Conservation (phyloP, 2,797 vertebrate species). For the Myripristis murdjan region DNA sequence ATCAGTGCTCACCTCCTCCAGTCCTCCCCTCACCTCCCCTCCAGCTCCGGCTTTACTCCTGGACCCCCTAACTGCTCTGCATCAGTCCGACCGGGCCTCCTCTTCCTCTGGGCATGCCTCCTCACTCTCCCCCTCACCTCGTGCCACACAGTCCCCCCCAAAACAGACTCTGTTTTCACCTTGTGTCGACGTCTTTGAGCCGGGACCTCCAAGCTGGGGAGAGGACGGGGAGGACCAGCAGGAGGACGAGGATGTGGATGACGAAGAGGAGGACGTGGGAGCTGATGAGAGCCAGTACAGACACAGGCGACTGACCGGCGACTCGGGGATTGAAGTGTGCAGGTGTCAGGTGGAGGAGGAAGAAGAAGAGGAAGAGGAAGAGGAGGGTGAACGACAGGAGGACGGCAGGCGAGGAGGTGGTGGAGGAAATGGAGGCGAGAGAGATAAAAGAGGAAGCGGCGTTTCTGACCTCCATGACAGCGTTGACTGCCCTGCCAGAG, state of each 20-base stretch:
- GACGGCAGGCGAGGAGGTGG: conserved; percentile 50
- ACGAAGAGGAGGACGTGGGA: conserved; percentile 82
- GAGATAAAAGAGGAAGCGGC: conserved; percentile 51
- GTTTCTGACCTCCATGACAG: conserved; percentile 81
- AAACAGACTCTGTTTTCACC: conserved; percentile 88
- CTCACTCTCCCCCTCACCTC: conserved; percentile 75
- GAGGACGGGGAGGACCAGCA: conserved; percentile 55
- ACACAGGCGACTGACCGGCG: conserved; percentile 90
- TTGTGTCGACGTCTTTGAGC: conserved; percentile 85
- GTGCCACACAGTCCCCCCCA: conserved; percentile 77
- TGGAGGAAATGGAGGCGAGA: conserved; percentile 54
- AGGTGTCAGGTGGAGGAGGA: conserved; percentile 86
- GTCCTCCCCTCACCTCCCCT: conserved; percentile 13
- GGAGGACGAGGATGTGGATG: conserved; percentile 57
- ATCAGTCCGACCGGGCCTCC: conserved; percentile 55
- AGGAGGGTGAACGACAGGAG: conserved; percentile 53
- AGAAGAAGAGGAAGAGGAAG: conserved; percentile 79
- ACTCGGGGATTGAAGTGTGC: conserved; percentile 94
- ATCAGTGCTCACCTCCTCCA: conserved; percentile 18
- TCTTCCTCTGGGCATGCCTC: conserved; percentile 68
- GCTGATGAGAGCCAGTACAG: conserved; percentile 88
- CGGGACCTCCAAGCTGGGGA: conserved; percentile 66
- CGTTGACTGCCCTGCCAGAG: conserved; percentile 80
- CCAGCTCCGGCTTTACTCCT: conserved; percentile 59
- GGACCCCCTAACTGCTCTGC: conserved; percentile 67